phyloP scores from a whole-genome alignment of 2,888 invertebrate species.

The Mantis religiosa region DNA sequence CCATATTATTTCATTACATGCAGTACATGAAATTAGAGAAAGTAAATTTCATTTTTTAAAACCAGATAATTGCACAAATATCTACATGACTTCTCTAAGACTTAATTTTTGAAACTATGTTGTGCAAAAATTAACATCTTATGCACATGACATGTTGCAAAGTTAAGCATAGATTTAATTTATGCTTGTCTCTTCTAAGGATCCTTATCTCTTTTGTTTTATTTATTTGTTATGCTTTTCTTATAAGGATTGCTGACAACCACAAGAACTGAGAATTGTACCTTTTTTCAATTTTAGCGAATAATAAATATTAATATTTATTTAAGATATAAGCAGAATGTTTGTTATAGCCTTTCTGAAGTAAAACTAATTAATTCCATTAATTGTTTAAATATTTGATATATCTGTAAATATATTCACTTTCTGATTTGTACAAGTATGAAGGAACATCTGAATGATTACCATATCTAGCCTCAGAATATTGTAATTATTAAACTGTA shows the following conservation, averaged over 20 bases:
- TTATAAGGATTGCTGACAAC: not conserved
- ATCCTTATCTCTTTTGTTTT: not conserved
- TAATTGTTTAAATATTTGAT: slow-evolving; percentile 4
- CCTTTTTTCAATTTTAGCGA: not conserved
- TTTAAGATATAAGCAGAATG: not conserved
- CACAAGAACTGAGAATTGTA: not conserved
- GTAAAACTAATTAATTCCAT: not conserved
- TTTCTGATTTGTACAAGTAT: not conserved
- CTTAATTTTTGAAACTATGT: not conserved
- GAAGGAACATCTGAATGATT: not conserved
- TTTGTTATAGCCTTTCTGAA: not conserved
- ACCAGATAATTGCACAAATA: not conserved
- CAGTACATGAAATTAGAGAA: not conserved
- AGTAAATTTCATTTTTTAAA: not conserved
- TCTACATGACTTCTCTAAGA: not conserved
- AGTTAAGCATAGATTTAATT: not conserved
- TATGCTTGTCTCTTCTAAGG: not conserved
- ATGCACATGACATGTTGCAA: not conserved
- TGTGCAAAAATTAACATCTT: not conserved
- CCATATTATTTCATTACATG: not conserved
- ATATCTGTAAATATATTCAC: not conserved
- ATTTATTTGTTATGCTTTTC: not conserved
- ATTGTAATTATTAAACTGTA: not conserved
- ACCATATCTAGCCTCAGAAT: not conserved
- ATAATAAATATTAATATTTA: not conserved